These are phyloP conservation scores for Portevinia maculata DNA, from an alignment of 2,888 invertebrate genomes.

Conservation along the genomic window DNA sequence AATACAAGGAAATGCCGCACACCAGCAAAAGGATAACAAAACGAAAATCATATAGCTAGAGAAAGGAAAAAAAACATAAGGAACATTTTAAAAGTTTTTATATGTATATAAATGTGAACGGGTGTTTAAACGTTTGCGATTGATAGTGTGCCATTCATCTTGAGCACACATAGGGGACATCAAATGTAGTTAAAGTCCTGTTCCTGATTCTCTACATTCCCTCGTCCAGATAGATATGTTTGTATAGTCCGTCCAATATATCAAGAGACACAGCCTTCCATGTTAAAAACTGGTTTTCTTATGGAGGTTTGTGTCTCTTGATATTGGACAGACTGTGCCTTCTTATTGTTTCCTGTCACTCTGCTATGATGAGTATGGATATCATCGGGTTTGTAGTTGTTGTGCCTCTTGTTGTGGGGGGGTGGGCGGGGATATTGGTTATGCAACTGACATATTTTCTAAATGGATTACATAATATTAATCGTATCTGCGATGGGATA, in stretches of 20 bases:
- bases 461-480: slow-evolving; percentile 39
- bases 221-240: background rate
- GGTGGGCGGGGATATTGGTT: too few relatives aligned
- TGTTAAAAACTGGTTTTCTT: too few relatives aligned
- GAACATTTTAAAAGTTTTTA: slow-evolving; percentile 42
- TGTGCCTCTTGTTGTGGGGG: slow-evolving; percentile 14
- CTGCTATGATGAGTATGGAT: background rate
- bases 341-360: slow-evolving; percentile 39
- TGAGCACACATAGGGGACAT: slow-evolving; percentile 61
- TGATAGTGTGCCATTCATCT: slow-evolving; percentile 73
- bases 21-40: slow-evolving; percentile 14
- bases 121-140: slow-evolving; percentile 71
- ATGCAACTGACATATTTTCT: slow-evolving; percentile 60
- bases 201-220: background rate
- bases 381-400: slow-evolving; percentile 4
- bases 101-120: slow-evolving; percentile 50
- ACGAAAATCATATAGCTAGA: too few relatives aligned
- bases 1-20: slow-evolving; percentile 41
- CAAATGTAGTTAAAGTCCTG: slow-evolving; percentile 57
- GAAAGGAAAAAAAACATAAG: slow-evolving; percentile 12
- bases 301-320: too few relatives aligned
- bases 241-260: too few relatives aligned
- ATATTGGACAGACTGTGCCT: too few relatives aligned
- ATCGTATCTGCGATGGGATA: slow-evolving; percentile 7
- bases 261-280: too few relatives aligned